Conservation (phyloP, 2,888 invertebrate species). For the Tachina grossa region DNA sequence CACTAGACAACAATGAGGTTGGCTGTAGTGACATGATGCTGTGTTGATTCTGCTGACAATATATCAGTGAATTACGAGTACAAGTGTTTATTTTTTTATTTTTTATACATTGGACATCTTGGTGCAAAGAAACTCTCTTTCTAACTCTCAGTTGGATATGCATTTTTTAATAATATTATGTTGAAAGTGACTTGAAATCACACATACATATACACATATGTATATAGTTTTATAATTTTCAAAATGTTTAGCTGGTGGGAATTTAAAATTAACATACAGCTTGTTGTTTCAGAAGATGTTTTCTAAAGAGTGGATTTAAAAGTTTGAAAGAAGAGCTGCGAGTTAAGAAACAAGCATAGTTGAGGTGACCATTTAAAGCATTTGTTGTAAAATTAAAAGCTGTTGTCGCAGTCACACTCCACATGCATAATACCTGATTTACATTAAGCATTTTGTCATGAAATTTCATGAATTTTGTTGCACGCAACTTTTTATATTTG, state of each 20-base stretch:
- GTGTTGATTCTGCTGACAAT: slow-evolving; percentile 67
- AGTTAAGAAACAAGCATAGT: neutral
- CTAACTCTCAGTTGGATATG: slow-evolving; percentile 52
- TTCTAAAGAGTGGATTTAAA: slow-evolving; percentile 10
- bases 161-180: slow-evolving; percentile 23
- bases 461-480: too few species aligned
- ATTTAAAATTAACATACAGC: neutral
- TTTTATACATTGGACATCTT: slow-evolving; percentile 34
- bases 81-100: slow-evolving; percentile 41
- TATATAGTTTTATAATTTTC: slow-evolving; percentile 3
- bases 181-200: slow-evolving; percentile 10
- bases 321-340: neutral
- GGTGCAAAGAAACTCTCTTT: slow-evolving; percentile 20
- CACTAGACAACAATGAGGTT: slow-evolving; percentile 41
- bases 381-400: too few species aligned
- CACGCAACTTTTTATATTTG: too few species aligned
- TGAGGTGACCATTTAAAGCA: neutral
- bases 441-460: too few species aligned
- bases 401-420: too few species aligned
- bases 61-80: slow-evolving; percentile 54
- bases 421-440: too few species aligned
- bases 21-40: slow-evolving; percentile 49
- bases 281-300: neutral
- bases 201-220: neutral
- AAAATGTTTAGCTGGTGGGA: slow-evolving; percentile 22